Evolutionary conservation across 2,888 invertebrate species (phyloP).

Genomic region (Agrotis puta): DNA sequence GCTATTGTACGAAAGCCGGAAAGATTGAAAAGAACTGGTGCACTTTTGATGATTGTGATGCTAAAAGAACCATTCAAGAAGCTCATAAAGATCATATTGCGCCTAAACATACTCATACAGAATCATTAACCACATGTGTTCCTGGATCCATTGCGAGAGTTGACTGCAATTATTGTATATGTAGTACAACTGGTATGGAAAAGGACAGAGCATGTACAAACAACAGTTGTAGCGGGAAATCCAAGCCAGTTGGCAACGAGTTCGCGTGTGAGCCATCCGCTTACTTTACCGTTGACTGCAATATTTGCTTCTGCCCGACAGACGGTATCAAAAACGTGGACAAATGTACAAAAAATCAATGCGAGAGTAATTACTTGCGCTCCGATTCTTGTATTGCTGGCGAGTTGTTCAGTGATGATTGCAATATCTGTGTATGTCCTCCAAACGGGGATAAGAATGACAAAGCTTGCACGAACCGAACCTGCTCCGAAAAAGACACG

Average conservation of each 20-base stretch:
- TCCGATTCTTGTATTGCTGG: slow-evolving; percentile 79
- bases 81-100: slow-evolving; percentile 64
- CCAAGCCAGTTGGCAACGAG: slow-evolving; percentile 58
- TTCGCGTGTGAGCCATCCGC: slow-evolving; percentile 81
- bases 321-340: slow-evolving; percentile 84
- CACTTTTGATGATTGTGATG: slow-evolving; percentile 83
- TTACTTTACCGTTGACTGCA: slow-evolving; percentile 86
- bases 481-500: slow-evolving; percentile 73
- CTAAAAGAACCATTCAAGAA: slow-evolving; percentile 74
- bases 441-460: slow-evolving; percentile 80
- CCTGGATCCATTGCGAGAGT: slow-evolving; percentile 80
- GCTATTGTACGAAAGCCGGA: slow-evolving; percentile 84
- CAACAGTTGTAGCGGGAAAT: slow-evolving; percentile 72
- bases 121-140: slow-evolving; percentile 69
- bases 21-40: slow-evolving; percentile 86
- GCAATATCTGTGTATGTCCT: slow-evolving; percentile 87
- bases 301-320: slow-evolving; percentile 82
- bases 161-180: slow-evolving; percentile 87
- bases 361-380: slow-evolving; percentile 80
- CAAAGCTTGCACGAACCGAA: slow-evolving; percentile 80
- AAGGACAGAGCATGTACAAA: slow-evolving; percentile 81
- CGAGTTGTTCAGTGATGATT: slow-evolving; percentile 82
- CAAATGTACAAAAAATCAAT: slow-evolving; percentile 85
- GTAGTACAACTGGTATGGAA: slow-evolving; percentile 77
- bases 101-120: slow-evolving; percentile 31